Base-by-base conservation (phyloP, 2,113 vertebrate species). In the Rhombomys opimus region DNA sequence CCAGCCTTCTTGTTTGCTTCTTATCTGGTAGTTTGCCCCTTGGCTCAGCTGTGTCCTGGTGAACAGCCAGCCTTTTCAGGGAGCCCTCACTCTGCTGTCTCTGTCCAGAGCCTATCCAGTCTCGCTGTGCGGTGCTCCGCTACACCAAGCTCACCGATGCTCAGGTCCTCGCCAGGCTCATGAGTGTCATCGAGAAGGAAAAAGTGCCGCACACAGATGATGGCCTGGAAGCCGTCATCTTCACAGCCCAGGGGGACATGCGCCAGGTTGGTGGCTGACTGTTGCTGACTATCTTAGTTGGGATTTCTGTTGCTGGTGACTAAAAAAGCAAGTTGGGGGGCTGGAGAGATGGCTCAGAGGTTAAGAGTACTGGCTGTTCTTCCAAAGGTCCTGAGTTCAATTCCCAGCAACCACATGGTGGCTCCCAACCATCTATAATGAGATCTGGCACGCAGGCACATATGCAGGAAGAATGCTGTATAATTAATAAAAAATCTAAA, bases 221-320 rank as follows among this genome's bases (percentile, higher is more conserved):
- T 18, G 99, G 99, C 80, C 98, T 99, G 87, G 99, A 99, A 97
- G 99, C 99, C 82, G 98, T 99, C 95, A 99, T 99, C 98, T 99
- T 99, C 98, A 99, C 99, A 0, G 99, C 99, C 1, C 99, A 99
- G 98, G 99, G 99, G 46, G 99, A 99, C 98, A 99, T 99, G 99
- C 99, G 99, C 99, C 99, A 99, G 99, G 99, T 99, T 50, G 20
- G 88, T 63, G 97, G 67, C 96, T 27, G 50, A 72, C 67, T 2
- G 20, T 23, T 8, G 32, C 59, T 63, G 4, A 23, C 81, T 84
- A 57, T 59, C 20, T 61, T 61, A 38, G 78, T 61, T 14, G 27
- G 57, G 81, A 32, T 84, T 41, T 41, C 57, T 84, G 0, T 10
- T 17, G 57, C 13, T 27, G 13, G 1, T 41, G 57, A 61, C n/a